Evolutionary conservation across 2,888 invertebrate species (phyloP).

Genomic region (Rhyacophila evoluta): DNA sequence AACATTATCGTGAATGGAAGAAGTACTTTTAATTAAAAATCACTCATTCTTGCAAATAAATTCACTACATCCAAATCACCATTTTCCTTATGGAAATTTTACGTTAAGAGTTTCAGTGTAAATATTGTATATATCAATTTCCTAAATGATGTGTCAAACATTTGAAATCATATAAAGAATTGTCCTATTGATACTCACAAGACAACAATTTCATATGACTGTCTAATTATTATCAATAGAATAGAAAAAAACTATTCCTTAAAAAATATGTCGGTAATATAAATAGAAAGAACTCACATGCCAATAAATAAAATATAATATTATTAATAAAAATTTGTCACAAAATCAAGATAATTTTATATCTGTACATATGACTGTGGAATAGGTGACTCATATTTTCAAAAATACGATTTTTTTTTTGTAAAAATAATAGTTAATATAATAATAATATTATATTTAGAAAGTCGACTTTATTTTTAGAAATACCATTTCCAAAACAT

Average conservation of each 20-base stretch:
- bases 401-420: too few relatives aligned
- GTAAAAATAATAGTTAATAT: too few relatives aligned
- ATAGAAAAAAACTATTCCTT: background rate
- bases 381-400: background rate
- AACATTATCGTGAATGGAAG: too few relatives aligned
- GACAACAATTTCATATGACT: background rate
- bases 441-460: too few relatives aligned
- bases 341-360: background rate
- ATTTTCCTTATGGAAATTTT: too few relatives aligned
- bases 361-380: background rate
- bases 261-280: background rate
- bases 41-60: too few relatives aligned
- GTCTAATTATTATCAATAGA: background rate
- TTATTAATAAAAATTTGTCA: conserved; percentile 5
- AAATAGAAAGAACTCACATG: background rate
- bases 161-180: background rate
- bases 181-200: background rate
- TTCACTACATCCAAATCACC: too few relatives aligned
- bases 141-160: background rate
- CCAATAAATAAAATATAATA: background rate
- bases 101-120: too few relatives aligned
- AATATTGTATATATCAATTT: too few relatives aligned
- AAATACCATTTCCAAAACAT: too few relatives aligned
- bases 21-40: too few relatives aligned
- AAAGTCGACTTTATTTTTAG: too few relatives aligned